phyloP scores from a whole-genome alignment of 2,888 invertebrate species.

The Synanthedon formicaeformis region DNA sequence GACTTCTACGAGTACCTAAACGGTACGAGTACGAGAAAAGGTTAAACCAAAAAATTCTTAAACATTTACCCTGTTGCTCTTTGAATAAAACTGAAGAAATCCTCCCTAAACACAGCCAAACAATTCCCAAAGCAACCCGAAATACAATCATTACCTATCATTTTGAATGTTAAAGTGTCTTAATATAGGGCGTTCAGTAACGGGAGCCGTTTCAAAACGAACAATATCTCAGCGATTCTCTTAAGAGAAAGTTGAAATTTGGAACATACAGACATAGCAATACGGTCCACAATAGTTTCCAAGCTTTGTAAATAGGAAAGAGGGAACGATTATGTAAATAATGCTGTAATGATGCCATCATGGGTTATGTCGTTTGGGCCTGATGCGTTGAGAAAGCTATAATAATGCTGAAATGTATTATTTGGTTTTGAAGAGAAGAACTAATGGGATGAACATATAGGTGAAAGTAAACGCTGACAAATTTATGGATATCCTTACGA shows the following conservation, averaged over 20 bases:
- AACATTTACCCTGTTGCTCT: no score
- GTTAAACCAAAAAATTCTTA: no score
- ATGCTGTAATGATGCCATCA: slow-evolving; percentile 48
- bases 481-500: no score
- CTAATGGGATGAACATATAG: neutral
- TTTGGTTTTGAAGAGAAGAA: slow-evolving; percentile 2
- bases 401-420: slow-evolving; percentile 38
- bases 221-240: slow-evolving; percentile 12
- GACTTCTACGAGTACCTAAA: no score
- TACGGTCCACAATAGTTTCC: slow-evolving; percentile 11
- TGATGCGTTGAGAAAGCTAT: slow-evolving; percentile 36
- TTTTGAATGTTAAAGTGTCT: slow-evolving; percentile 33
- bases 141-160: slow-evolving; percentile 26
- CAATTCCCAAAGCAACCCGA: neutral
- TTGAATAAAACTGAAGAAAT: neutral
- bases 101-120: neutral
- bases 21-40: no score
- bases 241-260: slow-evolving; percentile 8
- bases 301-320: slow-evolving; percentile 13
- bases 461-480: neutral
- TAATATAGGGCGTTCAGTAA: slow-evolving; percentile 28
- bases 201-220: slow-evolving; percentile 16
- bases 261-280: slow-evolving; percentile 9
- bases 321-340: slow-evolving; percentile 50
- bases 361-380: slow-evolving; percentile 38